Evolutionary conservation across 2,113 vertebrate genomes (phyloP), one percentile per base, ranked within the genome.

Genomic region (Protomyctophum bolini): DNA sequence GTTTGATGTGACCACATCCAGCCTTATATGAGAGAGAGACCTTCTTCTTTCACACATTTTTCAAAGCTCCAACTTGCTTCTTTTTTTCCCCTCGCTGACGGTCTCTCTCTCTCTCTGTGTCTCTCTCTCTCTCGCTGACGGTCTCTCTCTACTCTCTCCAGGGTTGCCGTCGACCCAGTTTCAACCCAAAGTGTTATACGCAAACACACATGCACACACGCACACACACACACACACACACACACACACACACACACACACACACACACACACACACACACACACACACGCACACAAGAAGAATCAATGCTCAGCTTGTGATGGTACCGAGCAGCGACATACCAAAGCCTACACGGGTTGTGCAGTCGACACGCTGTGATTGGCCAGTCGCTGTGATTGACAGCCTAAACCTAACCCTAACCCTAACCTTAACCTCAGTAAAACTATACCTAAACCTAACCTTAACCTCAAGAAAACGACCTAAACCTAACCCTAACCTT

Each of bases 61-160:
- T 54, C 10, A 11, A 54, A 54, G 51, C 51, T 54, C 51, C 12
- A 54, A 54, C n/a, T 54, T 54, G 10, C 51, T 6, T 54, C 51
- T 54, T 50, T 50, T 50, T 50, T 21, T 21, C 21, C 21, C 49
- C 51, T 54, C 51, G 2, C 51, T n/a, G 12, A 8, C 21, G 10
- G 15, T 52, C 63, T 65, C 63, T 52, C n/a, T 51, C 8, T 52
- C 48, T n/a, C 61, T 28, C 45, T 62, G 41, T 62, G 9, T 47
- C 60, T 64, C 12, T 63, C 15, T 63, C 52, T 58, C 10, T 58
- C 6, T 58, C 14, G 8, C 11, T 58, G 57, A 8, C 8, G 33
- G 21, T 21, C 21, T 21, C 21, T 21, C 1, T 21, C 21, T 21
- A 21, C 33, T 41, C 51, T 29, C 21, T 52, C 4, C 9, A 51